Evolutionary conservation across 2,797 vertebrate species (phyloP), one percentile per base, ranked within the genome.

Genomic region (Meda fulgida): DNA sequence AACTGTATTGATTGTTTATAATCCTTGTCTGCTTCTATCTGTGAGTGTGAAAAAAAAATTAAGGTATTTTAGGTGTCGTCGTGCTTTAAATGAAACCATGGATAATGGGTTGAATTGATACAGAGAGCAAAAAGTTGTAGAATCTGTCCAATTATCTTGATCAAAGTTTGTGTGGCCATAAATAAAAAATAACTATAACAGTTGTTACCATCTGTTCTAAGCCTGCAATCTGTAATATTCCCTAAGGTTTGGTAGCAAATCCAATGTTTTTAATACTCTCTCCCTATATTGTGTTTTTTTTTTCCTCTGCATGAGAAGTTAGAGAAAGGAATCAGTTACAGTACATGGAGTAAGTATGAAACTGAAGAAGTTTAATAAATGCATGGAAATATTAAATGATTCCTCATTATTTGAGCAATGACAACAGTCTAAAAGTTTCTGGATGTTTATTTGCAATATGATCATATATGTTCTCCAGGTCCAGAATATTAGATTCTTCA

Each of bases 141-240:
- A 92, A 94, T 90, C 93, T 92, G 93, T 94, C 93, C 91, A 95
- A 94, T 94, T 95, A 95, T 92, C 89, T 92, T 93, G 90, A 95
- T 95, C 92, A 93, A 92, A 93, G 90, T 94, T 93, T 93, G 88
- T 90, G 90, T 92, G 92, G 88, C 90, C 82, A 89, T 88, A 91
- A 91, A 87, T 65, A 60, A 91, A 43, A 46, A 34, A 31, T 2
- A 13, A 26, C 73, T 77, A 18, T 40, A 40, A 26, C n/a, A 72
- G 89, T 81, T 93, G 88, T 80, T 93, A 93, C 94, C 94, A 94
- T 95, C 94, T 95, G 94, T 94, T 94, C 93, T 89, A 92, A 91
- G 90, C 90, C 90, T 89, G 88, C 87, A 85, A 87, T 93, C 91
- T 88, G 89, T 90, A 87, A 88, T 91, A 92, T 94, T 94, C 94